Conservation (phyloP, 2,888 invertebrate genomes). For the Phrixothrix hirtus region DNA sequence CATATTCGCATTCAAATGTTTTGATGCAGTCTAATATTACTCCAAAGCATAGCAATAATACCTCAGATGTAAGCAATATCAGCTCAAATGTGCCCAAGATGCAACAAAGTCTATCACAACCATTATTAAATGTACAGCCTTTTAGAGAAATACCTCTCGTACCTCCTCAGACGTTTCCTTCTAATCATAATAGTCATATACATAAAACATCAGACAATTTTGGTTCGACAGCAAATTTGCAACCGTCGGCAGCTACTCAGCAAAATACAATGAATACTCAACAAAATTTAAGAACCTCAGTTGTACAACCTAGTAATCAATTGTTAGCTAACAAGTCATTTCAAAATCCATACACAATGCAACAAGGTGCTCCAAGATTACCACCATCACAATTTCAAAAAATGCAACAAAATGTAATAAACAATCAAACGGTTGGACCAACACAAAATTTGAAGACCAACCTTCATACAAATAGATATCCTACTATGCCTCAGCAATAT, state of each 20-base stretch:
- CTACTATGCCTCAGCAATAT: slow-evolving; percentile 18
- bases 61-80: slow-evolving; percentile 16
- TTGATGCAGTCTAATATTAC: slow-evolving; percentile 13
- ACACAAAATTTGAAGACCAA: slow-evolving; percentile 25
- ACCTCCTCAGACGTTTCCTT: not conserved
- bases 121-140: slow-evolving; percentile 1
- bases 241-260: not conserved
- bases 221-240: slow-evolving; percentile 26
- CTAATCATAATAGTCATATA: slow-evolving; percentile 1
- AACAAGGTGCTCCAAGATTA: not conserved
- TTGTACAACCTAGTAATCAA: not conserved
- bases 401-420: not conserved
- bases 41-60: slow-evolving; percentile 1
- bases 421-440: too few species aligned
- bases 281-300: too few species aligned
- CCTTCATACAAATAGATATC: slow-evolving; percentile 34
- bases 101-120: slow-evolving; percentile 21
- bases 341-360: not conserved
- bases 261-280: too few species aligned
- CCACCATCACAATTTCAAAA: not conserved
- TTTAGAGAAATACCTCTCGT: not conserved
- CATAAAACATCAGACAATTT: slow-evolving; percentile 3
- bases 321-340: not conserved
- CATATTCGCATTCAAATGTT: slow-evolving; percentile 15
- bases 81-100: slow-evolving; percentile 5